These are phyloP conservation scores for Andrena minutula DNA, from an alignment of 2,888 invertebrate genomes.

Conservation along the genomic window DNA sequence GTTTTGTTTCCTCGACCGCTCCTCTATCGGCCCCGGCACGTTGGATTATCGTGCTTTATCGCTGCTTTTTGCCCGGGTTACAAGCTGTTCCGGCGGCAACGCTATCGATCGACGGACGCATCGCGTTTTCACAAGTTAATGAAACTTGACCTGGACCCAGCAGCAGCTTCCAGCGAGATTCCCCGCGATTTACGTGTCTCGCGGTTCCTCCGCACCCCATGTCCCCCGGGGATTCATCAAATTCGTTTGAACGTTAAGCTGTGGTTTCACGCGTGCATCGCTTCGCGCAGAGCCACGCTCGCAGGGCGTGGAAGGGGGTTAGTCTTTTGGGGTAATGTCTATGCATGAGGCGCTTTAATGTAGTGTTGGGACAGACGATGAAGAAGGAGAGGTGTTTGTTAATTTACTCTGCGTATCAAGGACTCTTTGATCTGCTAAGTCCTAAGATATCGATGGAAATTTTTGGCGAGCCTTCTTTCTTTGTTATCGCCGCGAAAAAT, in stretches of 20 bases:
- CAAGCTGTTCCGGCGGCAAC: conserved; percentile 42
- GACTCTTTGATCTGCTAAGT: no score
- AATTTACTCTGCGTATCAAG: no score
- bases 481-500: neutral
- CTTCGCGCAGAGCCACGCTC: no score
- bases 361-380: no score
- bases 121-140: conserved; percentile 55
- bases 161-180: conserved; percentile 18
- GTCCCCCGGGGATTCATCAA: no score
- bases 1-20: conserved; percentile 15
- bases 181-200: conserved; percentile 3
- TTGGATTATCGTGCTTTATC: conserved; percentile 61
- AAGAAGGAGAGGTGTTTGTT: no score
- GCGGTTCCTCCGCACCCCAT: no score
- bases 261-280: neutral
- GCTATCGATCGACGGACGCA: conserved; percentile 53
- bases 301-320: no score
- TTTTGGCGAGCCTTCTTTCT: neutral
- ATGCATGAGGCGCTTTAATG: no score
- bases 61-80: conserved; percentile 61
- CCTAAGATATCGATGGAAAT: no score
- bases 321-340: no score
- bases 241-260: neutral
- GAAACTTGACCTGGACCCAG: conserved; percentile 36
- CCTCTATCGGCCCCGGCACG: conserved; percentile 33